Evolutionary conservation across 2,113 vertebrate species (phyloP).

Genomic region (Coreoperca whiteheadi): DNA sequence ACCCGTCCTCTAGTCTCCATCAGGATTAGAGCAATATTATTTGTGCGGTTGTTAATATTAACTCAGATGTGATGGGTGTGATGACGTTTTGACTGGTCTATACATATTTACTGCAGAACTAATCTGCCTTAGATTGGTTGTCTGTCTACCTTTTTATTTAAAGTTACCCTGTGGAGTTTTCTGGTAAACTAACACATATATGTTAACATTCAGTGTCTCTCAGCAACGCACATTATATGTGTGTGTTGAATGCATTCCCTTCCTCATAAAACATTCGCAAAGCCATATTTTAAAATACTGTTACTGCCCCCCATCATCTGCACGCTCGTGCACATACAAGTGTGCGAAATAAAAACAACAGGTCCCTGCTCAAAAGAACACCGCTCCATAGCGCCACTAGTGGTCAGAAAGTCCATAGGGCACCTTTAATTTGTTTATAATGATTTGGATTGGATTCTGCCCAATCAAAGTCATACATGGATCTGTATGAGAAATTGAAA

Average conservation of each 20-base stretch:
- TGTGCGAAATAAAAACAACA: background rate
- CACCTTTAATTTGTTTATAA: background rate
- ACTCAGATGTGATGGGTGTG: background rate
- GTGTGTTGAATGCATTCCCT: background rate
- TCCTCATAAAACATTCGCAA: background rate
- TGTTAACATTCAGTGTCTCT: background rate
- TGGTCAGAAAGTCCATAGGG: background rate
- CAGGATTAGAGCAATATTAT: background rate
- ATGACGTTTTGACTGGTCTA: background rate
- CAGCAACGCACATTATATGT: background rate
- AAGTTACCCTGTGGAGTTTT: background rate
- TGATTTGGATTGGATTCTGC: background rate
- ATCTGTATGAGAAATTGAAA: too few species aligned
- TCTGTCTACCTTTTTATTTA: background rate
- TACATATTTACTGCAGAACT: background rate
- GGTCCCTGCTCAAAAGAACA: background rate
- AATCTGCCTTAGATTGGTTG: background rate
- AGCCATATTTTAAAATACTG: background rate
- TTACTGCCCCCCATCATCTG: background rate
- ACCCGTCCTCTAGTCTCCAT: conserved; percentile 46
- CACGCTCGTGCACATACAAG: background rate
- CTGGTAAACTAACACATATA: background rate
- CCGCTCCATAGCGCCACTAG: too few species aligned
- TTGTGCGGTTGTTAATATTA: background rate
- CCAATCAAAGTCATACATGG: background rate